Base-by-base conservation (phyloP, 2,888 invertebrate genomes). In the Elgonia sp. region DNA sequence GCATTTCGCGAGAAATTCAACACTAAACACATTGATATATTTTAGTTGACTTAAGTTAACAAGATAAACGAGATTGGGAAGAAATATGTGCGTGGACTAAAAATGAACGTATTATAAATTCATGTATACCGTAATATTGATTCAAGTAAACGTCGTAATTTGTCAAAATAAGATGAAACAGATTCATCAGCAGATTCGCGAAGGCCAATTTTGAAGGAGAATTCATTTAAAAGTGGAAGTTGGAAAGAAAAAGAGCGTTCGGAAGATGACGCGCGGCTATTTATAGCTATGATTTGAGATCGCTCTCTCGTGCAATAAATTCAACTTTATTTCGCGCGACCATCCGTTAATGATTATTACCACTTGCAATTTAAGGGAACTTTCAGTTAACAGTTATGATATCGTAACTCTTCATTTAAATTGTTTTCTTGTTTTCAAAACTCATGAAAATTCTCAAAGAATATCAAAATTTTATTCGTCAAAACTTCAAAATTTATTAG, bases 281-380 rank as follows among this genome's bases (percentile, higher is more conserved):
- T 87, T 77, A 84, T 84, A 87, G 73, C 70, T 37, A 77, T 86
- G 86, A 86, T 86, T 86, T 77, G 77, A 86, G 77, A 82, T 82
- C 72, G 42, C 81, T 69, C 57, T 55, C 21, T 40, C 69, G 70
- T 18, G 46, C 46, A 39, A 86, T 81, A 70, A 63, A 82, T 82
- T 82, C 86, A 39, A 39, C 72, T 86, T 82, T 70, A 82, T 86
- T 86, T 76, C 60, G 65, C 53, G 18, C 67, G n/a, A 57, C 20
- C 55, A 57, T 18, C 55, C 55, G 55, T 57, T 57, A 57, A 57
- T 57, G 55, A 57, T 57, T 20, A 57, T 57, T 12, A 20, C 55
- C 60, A 60, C 60, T 60, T 60, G 29, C 60, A 60, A 3, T 60
- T 60, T 60, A 60, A 60, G 60, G 16, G 60, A 29, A 16, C 60